Evolutionary conservation across 1,140 invertebrate genomes (phyloP), one percentile per base, ranked within the genome.

Genomic region (Hesperophylax magnus): DNA sequence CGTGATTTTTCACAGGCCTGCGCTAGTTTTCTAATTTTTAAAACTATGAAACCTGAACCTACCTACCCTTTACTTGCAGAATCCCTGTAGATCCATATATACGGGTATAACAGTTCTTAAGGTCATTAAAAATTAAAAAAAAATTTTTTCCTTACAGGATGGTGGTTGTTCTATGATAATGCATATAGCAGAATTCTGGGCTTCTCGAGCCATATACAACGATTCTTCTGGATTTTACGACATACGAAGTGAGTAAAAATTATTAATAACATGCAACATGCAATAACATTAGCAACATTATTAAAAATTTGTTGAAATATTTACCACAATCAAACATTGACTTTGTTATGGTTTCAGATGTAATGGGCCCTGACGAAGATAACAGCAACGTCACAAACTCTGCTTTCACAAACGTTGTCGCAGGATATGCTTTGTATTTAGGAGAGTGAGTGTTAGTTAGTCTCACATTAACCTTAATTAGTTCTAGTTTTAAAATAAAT

Each of bases 341-440:
- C 11, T 47, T 14, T 47, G 39, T 47, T 47, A 11, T 14, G 18
- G 18, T 77, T 86, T 47, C 84, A 87, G 88, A 89, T 84, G 89
- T 92, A 2, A 92, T 92, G 92, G 91, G 92, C 3, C 91, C 92
- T 3, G 92, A 92, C 82, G 91, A 92, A 87, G 91, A 92, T 85
- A 91, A 92, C 78, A 85, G 85, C 22, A 89, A 91, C 82, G 86
- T 92, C 1, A 88, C 87, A 34, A 92, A 92, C 72, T 91, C 91
- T 4, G 89, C 88, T 0, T 92, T 91, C 77, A 92, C 92, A 0
- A 92, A 92, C 81, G 91, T 91, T 0, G 87, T 92, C 1, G 87
- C 91, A 61, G 91, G 91, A 74, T 89, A 90, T 39, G 88, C 91
- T 0, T 79, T 92, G 5, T 90, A 91, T 74, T 91, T 92, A 81